A percentile compares a stretch with the other conserved stretches of the same genome.
phyloP scores from a whole-genome alignment of 2,113 vertebrate species.

The Centrocercus urophasianus region DNA sequence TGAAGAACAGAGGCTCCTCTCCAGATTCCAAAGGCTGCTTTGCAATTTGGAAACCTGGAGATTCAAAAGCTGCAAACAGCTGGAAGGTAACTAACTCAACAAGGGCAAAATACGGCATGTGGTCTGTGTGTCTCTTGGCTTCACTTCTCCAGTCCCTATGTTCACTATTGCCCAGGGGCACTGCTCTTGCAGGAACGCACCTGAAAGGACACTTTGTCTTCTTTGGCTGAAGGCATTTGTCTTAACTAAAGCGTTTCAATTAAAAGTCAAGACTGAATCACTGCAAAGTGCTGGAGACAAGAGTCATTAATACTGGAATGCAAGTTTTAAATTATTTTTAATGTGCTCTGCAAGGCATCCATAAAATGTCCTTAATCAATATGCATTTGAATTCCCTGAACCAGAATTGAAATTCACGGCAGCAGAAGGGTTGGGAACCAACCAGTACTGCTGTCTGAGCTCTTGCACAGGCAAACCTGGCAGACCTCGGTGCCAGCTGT shows the following conservation, averaged over 20 bases:
- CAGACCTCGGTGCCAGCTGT: neutral
- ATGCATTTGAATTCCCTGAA: neutral
- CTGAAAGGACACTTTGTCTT: neutral
- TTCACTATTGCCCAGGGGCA: neutral
- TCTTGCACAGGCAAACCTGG: neutral
- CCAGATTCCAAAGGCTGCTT: neutral
- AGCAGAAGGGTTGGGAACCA: neutral
- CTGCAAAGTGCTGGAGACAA: neutral
- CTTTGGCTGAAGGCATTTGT: conserved; percentile 8
- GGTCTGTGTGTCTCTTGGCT: neutral
- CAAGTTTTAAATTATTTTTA: conserved; percentile 58
- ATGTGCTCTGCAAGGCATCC: conserved; percentile 37
- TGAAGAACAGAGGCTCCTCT: neutral
- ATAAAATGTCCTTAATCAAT: conserved; percentile 44
- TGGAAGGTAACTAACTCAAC: neutral
- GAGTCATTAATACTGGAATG: conserved; percentile 40
- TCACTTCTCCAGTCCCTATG: neutral
- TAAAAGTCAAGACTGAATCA: conserved; percentile 46
- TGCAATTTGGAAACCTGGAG: neutral
- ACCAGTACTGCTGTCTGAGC: neutral
- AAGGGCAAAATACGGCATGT: neutral
- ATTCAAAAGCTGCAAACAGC: neutral
- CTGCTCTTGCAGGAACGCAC: neutral
- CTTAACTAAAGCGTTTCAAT: conserved; percentile 24
- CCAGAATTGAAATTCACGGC: conserved; percentile 29